These are phyloP conservation scores for Tanytarsus gracilentus DNA, from an alignment of 2,888 invertebrate genomes.

Conservation along the genomic window DNA sequence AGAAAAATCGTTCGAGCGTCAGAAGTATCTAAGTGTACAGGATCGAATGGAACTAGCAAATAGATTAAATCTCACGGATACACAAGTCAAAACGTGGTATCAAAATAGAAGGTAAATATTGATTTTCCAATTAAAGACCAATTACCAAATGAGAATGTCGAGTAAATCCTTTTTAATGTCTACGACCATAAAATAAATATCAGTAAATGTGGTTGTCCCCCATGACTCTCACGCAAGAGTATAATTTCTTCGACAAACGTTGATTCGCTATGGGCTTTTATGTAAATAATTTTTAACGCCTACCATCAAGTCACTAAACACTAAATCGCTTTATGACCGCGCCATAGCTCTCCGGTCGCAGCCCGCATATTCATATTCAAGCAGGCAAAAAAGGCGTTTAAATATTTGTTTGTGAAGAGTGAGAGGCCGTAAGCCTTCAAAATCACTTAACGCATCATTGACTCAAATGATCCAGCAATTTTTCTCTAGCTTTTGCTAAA, in stretches of 20 bases:
- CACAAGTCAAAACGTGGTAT: slow-evolving; percentile 99
- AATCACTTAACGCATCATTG: slow-evolving; percentile 30
- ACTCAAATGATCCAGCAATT: slow-evolving; percentile 28
- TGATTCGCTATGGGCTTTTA: too few relatives aligned
- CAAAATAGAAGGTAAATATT: slow-evolving; percentile 84
- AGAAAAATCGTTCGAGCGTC: slow-evolving; percentile 93
- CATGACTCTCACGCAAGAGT: too few relatives aligned
- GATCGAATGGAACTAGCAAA: slow-evolving; percentile 97
- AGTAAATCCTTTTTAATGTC: too few relatives aligned
- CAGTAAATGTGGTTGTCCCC: too few relatives aligned
- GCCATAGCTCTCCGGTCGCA: background rate
- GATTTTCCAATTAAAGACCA: slow-evolving; percentile 3
- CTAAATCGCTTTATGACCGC: slow-evolving; percentile 18
- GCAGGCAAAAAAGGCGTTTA: slow-evolving; percentile 2
- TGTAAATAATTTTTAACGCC: slow-evolving; percentile 20
- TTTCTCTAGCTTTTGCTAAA: background rate
- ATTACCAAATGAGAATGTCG: background rate
- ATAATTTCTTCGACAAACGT: too few relatives aligned
- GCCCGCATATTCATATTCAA: background rate
- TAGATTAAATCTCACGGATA: slow-evolving; percentile 91
- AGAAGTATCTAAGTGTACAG: slow-evolving; percentile 94
- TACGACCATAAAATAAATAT: too few relatives aligned
- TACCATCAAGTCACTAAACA: slow-evolving; percentile 13
- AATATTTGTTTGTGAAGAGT: slow-evolving; percentile 23
- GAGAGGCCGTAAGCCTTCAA: background rate